Percentiles rank a stretch among this genome's conserved stretches.
Conservation (phyloP, 2,797 vertebrate genomes). For the Bucorvus abyssinicus region DNA sequence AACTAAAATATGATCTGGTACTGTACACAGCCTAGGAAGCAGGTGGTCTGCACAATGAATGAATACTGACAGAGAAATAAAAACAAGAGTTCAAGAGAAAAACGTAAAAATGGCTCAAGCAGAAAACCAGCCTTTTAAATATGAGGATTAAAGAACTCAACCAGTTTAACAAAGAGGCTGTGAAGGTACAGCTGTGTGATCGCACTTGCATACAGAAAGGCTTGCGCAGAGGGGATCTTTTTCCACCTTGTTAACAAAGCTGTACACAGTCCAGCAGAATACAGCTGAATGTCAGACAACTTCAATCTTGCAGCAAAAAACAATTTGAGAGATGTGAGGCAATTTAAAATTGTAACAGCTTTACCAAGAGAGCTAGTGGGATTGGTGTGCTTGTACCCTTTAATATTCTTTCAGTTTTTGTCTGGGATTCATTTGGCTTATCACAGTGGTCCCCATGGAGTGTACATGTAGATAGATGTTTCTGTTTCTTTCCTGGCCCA, state of each 20-base stretch:
- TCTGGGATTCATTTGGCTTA: not conserved
- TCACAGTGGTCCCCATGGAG: not conserved
- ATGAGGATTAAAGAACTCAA: not conserved
- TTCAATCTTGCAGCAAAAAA: not conserved
- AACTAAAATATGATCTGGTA: not conserved
- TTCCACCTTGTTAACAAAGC: not conserved
- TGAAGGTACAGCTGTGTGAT: not conserved
- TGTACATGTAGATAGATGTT: not conserved
- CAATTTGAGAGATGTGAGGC: not conserved
- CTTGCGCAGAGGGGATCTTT: not conserved
- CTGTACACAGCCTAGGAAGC: not conserved
- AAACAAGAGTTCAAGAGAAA: not conserved
- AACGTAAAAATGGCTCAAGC: not conserved
- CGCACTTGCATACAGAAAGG: not conserved
- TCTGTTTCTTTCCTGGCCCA: not conserved
- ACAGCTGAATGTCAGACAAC: not conserved
- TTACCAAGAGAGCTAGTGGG: not conserved
- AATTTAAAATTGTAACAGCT: conserved; percentile 1
- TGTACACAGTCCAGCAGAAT: not conserved
- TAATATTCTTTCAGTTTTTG: not conserved
- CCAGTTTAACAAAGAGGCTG: not conserved
- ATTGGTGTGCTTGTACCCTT: not conserved
- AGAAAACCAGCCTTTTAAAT: not conserved
- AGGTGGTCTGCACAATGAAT: not conserved
- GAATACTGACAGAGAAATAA: not conserved